Percentiles rank a stretch among this genome's conserved stretches.
Evolutionary conservation across 1,140 invertebrate species (phyloP).

Genomic region (Zaprionus ghesquierei): DNA sequence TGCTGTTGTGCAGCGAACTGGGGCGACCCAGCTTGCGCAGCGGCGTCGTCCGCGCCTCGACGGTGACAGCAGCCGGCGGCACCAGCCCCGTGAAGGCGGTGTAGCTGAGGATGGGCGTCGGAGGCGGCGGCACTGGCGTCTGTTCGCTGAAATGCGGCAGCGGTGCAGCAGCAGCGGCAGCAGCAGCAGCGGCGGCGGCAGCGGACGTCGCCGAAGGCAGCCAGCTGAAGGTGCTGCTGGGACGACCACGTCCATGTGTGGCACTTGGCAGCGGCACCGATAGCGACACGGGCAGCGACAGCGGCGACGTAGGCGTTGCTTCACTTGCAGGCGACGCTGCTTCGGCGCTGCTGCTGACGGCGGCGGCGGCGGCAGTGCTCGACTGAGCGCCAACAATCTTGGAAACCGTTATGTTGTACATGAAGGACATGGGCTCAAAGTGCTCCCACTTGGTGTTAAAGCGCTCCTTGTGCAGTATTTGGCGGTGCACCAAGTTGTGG

Average conservation of each 20-base stretch:
- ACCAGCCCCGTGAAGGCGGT: conserved; percentile 75
- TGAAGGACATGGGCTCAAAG: conserved; percentile 80
- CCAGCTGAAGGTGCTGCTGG: conserved; percentile 78
- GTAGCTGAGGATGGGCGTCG: conserved; percentile 43
- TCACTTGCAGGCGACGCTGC: background rate
- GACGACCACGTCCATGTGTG: conserved; percentile 69
- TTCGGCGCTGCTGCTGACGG: conserved; percentile 3
- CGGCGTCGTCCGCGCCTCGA: conserved; percentile 65
- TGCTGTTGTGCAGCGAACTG: conserved; percentile 78
- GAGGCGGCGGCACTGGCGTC: conserved; percentile 10
- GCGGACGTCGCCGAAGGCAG: conserved; percentile 28
- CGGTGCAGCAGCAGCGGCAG: conserved; percentile 1
- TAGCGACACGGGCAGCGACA: conserved; percentile 3
- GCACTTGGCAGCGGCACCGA: conserved; percentile 43
- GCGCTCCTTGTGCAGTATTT: conserved; percentile 79
- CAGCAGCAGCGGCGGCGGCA: background rate
- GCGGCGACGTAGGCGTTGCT: conserved; percentile 8
- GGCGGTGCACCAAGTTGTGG: conserved; percentile 75
- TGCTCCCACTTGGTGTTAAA: conserved; percentile 81
- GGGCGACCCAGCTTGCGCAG: conserved; percentile 70
- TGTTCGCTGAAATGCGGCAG: conserved; percentile 52
- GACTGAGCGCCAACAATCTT: conserved; percentile 72
- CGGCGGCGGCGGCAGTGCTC: background rate
- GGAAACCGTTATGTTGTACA: conserved; percentile 80
- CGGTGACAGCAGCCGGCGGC: conserved; percentile 68